Evolutionary conservation across 2,113 vertebrate genomes (phyloP), one percentile per base, ranked within the genome.

Genomic region (Axis porcinus): DNA sequence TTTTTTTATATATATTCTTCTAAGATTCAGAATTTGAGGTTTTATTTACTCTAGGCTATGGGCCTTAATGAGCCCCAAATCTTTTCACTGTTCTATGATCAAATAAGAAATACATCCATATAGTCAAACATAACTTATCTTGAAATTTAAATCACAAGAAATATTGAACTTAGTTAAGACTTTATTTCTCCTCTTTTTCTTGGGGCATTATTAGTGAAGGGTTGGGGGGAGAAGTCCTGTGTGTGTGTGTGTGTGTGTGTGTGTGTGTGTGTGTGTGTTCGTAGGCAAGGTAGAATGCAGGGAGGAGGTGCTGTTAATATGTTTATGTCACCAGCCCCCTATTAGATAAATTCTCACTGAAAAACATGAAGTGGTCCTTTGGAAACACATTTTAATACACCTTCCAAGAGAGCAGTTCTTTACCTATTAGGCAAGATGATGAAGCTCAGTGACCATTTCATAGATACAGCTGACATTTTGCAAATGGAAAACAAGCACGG

Each of bases 401-500:
- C 40, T 95, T 95, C 50, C 50, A 88, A 83, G 76, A 93, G 50
- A 93, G 21, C 76, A 79, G 25, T 88, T 96, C 45, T 86, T 94
- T 97, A 36, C 76, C 54, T 93, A 25, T 96, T 89, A 82, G 30
- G 74, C 43, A 86, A 40, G 88, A 89, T 91, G 60, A 79, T 27
- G 89, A 55, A 14, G 47, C 16, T 97, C 81, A 25, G 54, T 97
- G 64, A 57, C 76, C 91, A 43, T 78, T 95, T 94, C 55, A 43
- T 28, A 62, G 87, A 90, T 30, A 36, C 5, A 70, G 91, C 67
- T 96, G 94, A 94, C 58, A 84, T 93, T 96, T 91, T 86, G 45
- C 70, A 95, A 93, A 93, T 88, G 89, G 86, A 95, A 96, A 97
- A 74, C 89, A 97, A 97, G 67, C 25, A 47, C 16, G 1, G 86